Evolutionary conservation across 2,797 vertebrate species (phyloP).

Genomic region (Galaxias olidus): DNA sequence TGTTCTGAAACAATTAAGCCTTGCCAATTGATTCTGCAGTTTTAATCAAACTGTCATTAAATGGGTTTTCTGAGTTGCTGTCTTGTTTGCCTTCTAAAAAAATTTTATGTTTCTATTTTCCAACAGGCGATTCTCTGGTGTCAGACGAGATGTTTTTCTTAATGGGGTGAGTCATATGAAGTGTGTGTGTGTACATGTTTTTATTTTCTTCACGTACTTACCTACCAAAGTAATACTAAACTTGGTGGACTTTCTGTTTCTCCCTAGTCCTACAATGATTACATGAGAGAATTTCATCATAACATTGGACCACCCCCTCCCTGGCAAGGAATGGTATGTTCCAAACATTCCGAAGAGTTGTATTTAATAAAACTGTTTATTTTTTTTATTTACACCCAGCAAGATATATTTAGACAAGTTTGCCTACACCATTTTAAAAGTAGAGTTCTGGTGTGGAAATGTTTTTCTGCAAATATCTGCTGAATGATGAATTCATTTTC

Average conservation of each 20-base stretch:
- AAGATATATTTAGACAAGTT: not conserved
- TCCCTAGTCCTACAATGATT: slow-evolving; percentile 96
- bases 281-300: slow-evolving; percentile 96
- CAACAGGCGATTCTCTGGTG: slow-evolving; percentile 91
- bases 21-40: too few relatives aligned
- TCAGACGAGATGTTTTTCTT: slow-evolving; percentile 94
- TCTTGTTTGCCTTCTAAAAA: too few relatives aligned
- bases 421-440: too few relatives aligned
- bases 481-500: not conserved
- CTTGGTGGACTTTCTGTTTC: slow-evolving; percentile 29
- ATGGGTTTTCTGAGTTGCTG: too few relatives aligned
- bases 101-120: slow-evolving; percentile 52
- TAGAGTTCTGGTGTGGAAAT: too few relatives aligned
- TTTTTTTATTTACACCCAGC: not conserved
- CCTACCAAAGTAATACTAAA: not conserved
- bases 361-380: not conserved
- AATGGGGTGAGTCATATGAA: slow-evolving; percentile 88
- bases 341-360: not conserved
- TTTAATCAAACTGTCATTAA: too few relatives aligned
- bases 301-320: slow-evolving; percentile 93
- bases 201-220: too few relatives aligned
- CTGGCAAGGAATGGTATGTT: slow-evolving; percentile 96
- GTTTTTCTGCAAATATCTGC: too few relatives aligned
- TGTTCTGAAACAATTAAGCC: too few relatives aligned
- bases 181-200: not conserved